A percentile compares a stretch with the other conserved stretches of the same genome.
Conservation (phyloP, 2,797 vertebrate genomes). For the Carapus acus region DNA sequence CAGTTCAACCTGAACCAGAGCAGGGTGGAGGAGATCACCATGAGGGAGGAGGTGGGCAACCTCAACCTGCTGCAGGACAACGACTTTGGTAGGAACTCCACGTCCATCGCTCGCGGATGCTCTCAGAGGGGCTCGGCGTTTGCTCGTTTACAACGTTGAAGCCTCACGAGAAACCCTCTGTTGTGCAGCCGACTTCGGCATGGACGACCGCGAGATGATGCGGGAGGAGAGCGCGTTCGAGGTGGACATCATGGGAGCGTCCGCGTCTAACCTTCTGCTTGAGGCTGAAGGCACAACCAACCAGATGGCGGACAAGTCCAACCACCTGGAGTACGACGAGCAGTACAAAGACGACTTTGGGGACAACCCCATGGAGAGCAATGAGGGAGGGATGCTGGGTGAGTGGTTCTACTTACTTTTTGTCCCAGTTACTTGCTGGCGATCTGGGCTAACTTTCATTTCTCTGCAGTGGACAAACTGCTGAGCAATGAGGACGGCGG, state of each 20-base stretch:
- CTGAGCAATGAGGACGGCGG: conserved; percentile 87
- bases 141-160: no score
- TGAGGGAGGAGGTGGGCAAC: conserved; percentile 93
- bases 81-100: conserved; percentile 77
- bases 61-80: conserved; percentile 90
- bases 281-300: conserved; percentile 84
- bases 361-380: conserved; percentile 78
- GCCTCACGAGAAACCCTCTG: no score
- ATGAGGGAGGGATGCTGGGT: conserved; percentile 91
- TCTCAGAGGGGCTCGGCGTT: no score
- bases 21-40: conserved; percentile 93
- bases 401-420: conserved; percentile 25
- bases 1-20: conserved; percentile 95
- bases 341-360: conserved; percentile 80
- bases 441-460: not conserved
- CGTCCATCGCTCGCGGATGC: no score
- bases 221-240: conserved; percentile 87
- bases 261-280: conserved; percentile 83
- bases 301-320: conserved; percentile 78
- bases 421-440: no score
- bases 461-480: conserved; percentile 81
- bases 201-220: conserved; percentile 95
- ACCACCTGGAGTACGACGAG: conserved; percentile 86
- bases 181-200: conserved; percentile 86
- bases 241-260: conserved; percentile 86